Base-by-base conservation (phyloP, 37 sponge, comb jelly and placozoan genomes). In the Aphrocallistes beatrix region DNA sequence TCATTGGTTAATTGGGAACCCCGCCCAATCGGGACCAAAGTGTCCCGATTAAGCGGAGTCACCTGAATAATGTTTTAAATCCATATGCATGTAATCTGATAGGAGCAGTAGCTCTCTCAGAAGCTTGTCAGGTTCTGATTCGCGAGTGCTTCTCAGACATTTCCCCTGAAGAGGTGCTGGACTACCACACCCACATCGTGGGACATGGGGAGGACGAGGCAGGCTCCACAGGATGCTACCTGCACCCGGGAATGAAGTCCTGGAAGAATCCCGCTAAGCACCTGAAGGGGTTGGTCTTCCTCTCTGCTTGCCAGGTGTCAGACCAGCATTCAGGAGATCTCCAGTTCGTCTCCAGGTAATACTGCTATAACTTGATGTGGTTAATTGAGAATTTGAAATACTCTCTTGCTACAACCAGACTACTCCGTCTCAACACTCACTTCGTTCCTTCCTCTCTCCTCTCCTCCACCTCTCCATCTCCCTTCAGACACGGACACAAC, bases 111-210 rank as follows among this genome's bases (percentile, higher is more conserved):
- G 34, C 83, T 0, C 1, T 83, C 25, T 39, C 45, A 30, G 32
- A 21, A 13, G 34, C 75, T 3, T 8, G 28, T 19, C 75, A 60
- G 75, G 3, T 19, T 32, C 25, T 60, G 3, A 60, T 60, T 6
- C 25, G 75, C 25, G 34, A 21, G 6, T 60, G 75, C 34, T 60
- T 60, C 75, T 32, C 17, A 3, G 75, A 60, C 17, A 60, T 60
- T 25, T 3, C 75, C 34, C 89, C 91, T 0, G 25, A 36, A 37
- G 91, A 92, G 37, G 51, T 92, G 13, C 90, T 94, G 32, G 95
- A 94, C 86, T 94, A 94, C 51, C 95, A 94, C 83, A 88, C 88
- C 13, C 95, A 94, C 83, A 37, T 94, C 23, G 89, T 94, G 0
- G 95, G 95, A 13, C 93, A 94, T 51, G 90, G 89, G 16, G 92